A percentile compares a stretch with the other conserved stretches of the same genome.
Conservation (phyloP, 2,113 vertebrate genomes). For the Actenoides lindsayi region DNA sequence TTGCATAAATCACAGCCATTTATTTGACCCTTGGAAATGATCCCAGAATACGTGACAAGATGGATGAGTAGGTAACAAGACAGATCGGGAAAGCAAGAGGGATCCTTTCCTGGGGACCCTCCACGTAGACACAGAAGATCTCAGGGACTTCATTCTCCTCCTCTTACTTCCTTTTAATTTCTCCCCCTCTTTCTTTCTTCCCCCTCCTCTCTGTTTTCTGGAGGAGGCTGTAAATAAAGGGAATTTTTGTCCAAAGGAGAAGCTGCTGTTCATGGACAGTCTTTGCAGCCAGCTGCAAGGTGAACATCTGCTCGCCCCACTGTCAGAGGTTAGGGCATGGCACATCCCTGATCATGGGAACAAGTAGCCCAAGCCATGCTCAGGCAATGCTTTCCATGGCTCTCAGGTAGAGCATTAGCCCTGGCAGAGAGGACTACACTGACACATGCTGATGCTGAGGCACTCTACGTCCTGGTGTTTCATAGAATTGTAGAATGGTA, state of each 20-base stretch:
- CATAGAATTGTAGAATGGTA: not conserved
- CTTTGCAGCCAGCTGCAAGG: accelerated
- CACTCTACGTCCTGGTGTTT: not conserved
- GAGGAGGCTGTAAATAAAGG: not conserved
- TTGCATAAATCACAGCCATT: slow-evolving; percentile 56
- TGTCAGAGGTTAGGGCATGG: not conserved
- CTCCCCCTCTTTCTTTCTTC: not conserved
- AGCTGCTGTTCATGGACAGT: accelerated
- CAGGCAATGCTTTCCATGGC: not conserved
- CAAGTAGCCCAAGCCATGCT: not conserved
- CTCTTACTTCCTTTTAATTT: not conserved
- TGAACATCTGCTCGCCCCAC: not conserved
- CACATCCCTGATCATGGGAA: not conserved
- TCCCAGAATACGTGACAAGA: slow-evolving; percentile 14
- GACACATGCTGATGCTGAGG: not conserved
- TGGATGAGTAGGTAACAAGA: slow-evolving; percentile 35
- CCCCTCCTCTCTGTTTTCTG: not conserved
- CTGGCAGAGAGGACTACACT: not conserved
- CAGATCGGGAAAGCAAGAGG: slow-evolving; percentile 8
- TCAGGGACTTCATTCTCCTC: not conserved
- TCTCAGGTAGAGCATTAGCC: not conserved
- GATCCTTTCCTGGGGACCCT: not conserved
- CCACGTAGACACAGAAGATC: not conserved
- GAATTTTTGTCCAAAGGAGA: not conserved
- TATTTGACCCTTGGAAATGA: slow-evolving; percentile 60